A percentile compares a stretch with the other conserved stretches of the same genome.
Evolutionary conservation across 2,797 vertebrate species (phyloP).

Genomic region (Lithobates pipiens): DNA sequence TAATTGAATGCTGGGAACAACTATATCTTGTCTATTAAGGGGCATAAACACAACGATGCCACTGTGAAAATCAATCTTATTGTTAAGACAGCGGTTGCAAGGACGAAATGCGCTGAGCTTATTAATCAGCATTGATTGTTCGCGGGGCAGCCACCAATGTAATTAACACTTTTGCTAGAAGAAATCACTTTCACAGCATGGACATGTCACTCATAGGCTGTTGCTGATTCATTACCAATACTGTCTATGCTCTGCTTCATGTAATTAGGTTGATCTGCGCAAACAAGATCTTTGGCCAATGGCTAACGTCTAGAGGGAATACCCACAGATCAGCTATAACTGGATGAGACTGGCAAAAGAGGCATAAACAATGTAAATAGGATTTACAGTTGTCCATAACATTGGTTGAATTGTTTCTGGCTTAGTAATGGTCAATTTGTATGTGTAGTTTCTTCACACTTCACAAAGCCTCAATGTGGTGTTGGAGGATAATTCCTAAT

Average conservation of each 20-base stretch:
- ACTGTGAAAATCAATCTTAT: conserved; percentile 57
- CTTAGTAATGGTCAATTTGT: not conserved
- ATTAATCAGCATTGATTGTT: conserved; percentile 62
- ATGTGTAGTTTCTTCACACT: not conserved
- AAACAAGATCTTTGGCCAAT: conserved; percentile 20
- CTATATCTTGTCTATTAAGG: conserved; percentile 51
- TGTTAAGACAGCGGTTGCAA: conserved; percentile 48
- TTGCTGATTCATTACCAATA: conserved; percentile 51
- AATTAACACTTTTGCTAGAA: conserved; percentile 60
- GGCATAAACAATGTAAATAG: conserved; percentile 15
- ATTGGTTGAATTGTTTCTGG: not conserved
- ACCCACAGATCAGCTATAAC: conserved; percentile 12
- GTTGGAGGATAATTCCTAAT: no score
- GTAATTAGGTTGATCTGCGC: conserved; percentile 49
- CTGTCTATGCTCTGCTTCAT: conserved; percentile 23
- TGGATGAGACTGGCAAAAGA: conserved; percentile 35
- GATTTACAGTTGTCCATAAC: not conserved
- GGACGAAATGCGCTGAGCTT: conserved; percentile 47
- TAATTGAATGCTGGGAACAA: conserved; percentile 24
- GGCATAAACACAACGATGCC: conserved; percentile 40
- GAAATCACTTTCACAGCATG: conserved; percentile 60
- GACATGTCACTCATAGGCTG: conserved; percentile 49
- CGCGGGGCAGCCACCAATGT: conserved; percentile 37
- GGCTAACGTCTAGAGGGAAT: conserved; percentile 33
- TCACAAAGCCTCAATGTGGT: not conserved